Conservation (phyloP, 2,888 invertebrate genomes). For the Helicoverpa assulta region DNA sequence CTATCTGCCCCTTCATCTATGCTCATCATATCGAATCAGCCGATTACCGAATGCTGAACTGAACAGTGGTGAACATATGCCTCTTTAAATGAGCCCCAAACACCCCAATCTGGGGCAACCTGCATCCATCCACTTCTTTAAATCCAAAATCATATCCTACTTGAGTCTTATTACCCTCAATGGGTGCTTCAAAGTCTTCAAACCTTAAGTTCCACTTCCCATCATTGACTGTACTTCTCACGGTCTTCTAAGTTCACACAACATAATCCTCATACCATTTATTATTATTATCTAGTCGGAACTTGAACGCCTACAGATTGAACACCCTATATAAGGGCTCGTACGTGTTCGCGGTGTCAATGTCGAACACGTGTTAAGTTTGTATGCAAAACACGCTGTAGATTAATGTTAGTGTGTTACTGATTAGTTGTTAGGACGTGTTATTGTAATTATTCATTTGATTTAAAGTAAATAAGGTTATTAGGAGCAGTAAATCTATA, state of each 20-base stretch:
- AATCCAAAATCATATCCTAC: too few relatives aligned
- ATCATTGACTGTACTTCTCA: background rate
- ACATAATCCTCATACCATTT: conserved; percentile 5
- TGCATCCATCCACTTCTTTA: too few relatives aligned
- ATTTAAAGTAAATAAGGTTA: background rate
- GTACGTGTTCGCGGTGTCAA: conserved; percentile 43
- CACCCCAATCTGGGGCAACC: too few relatives aligned
- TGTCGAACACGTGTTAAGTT: conserved; percentile 39
- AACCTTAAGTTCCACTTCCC: too few relatives aligned
- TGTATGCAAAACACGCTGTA: conserved; percentile 44
- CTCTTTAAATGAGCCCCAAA: too few relatives aligned
- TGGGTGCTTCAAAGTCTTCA: too few relatives aligned
- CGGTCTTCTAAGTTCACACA: background rate
- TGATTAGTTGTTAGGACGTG: conserved; percentile 36
- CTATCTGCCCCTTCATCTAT: too few relatives aligned
- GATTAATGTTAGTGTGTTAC: conserved; percentile 26
- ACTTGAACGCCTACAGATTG: conserved; percentile 11
- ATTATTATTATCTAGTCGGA: conserved; percentile 1
- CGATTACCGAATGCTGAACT: too few relatives aligned
- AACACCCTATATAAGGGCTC: conserved; percentile 37
- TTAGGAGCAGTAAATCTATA: too few relatives aligned
- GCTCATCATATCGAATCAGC: too few relatives aligned
- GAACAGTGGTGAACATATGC: too few relatives aligned
- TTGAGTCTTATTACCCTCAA: too few relatives aligned
- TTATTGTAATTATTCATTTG: conserved; percentile 5